phyloP scores from a whole-genome alignment of 1,140 invertebrate species.

The Papilio xuthus region DNA sequence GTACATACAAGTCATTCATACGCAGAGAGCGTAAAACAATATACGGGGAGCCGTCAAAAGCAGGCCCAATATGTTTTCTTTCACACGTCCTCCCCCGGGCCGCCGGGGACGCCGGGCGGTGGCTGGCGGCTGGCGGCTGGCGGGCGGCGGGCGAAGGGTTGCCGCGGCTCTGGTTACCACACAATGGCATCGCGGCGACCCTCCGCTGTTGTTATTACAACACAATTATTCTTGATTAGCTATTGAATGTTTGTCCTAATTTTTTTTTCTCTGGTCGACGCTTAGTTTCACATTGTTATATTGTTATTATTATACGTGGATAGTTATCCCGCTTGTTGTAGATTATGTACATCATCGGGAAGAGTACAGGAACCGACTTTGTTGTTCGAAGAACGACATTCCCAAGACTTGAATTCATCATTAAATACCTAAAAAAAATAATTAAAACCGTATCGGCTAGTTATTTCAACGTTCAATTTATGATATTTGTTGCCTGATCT shows the following conservation, averaged over 20 bases:
- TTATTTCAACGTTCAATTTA: neutral
- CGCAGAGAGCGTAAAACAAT: conserved; percentile 33
- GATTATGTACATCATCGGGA: conserved; percentile 2
- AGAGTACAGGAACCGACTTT: neutral
- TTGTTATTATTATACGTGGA: neutral
- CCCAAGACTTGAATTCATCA: neutral
- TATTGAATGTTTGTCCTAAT: conserved; percentile 59
- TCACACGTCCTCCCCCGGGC: conserved; percentile 54
- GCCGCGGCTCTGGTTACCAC: conserved; percentile 57
- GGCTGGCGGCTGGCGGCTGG: conserved; percentile 27
- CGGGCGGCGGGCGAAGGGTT: conserved; percentile 47
- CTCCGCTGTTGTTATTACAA: conserved; percentile 57
- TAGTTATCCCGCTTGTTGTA: neutral
- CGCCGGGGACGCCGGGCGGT: neutral
- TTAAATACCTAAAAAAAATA: neutral
- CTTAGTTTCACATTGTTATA: conserved; percentile 28
- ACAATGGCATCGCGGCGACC: conserved; percentile 58
- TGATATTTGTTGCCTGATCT: neutral
- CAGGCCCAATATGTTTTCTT: conserved; percentile 58
- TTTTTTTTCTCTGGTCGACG: conserved; percentile 42
- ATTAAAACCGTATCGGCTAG: neutral
- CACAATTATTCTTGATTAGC: conserved; percentile 71
- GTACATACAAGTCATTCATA: conserved; percentile 15
- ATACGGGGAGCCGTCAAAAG: conserved; percentile 25
- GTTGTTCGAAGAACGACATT: neutral